A percentile compares a stretch with the other conserved stretches of the same genome.
Evolutionary conservation across 2,113 vertebrate species (phyloP).

Genomic region (Actenoides lindsayi): DNA sequence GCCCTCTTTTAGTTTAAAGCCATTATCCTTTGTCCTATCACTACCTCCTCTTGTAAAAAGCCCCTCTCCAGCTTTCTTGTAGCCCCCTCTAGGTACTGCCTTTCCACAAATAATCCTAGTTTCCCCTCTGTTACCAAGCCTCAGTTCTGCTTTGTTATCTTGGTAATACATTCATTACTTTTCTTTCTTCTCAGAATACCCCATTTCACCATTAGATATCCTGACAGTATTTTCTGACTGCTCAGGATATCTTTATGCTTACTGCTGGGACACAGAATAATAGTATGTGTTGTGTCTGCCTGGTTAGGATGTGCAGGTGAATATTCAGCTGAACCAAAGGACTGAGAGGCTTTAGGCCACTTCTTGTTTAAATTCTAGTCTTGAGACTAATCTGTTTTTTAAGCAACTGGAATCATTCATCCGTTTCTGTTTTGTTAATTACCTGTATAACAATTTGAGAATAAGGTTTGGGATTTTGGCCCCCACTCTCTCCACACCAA

Average conservation of each 20-base stretch:
- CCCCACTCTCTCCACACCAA: not conserved
- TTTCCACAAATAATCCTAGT: not conserved
- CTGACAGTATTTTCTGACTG: not conserved
- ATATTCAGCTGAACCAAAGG: not conserved
- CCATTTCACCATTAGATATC: not conserved
- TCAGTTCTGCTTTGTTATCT: not conserved
- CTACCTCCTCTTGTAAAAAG: not conserved
- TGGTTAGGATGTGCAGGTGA: not conserved
- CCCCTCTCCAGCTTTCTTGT: not conserved
- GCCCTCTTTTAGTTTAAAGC: not conserved
- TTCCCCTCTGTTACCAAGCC: not conserved
- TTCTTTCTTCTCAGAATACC: not conserved
- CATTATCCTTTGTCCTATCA: not conserved
- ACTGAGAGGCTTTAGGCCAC: not conserved
- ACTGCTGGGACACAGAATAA: not conserved
- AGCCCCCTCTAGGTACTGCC: not conserved
- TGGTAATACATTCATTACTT: not conserved
- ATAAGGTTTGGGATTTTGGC: not conserved
- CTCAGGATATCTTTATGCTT: not conserved
- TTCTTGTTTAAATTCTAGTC: not conserved
- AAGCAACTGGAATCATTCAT: not conserved
- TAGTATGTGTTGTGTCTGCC: not conserved
- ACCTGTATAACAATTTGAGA: not conserved
- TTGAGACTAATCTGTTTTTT: not conserved
- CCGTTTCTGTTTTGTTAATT: not conserved